Evolutionary conservation across 2,113 vertebrate genomes (phyloP), one percentile per base, ranked within the genome.

Genomic region (Vulpes lagopus): DNA sequence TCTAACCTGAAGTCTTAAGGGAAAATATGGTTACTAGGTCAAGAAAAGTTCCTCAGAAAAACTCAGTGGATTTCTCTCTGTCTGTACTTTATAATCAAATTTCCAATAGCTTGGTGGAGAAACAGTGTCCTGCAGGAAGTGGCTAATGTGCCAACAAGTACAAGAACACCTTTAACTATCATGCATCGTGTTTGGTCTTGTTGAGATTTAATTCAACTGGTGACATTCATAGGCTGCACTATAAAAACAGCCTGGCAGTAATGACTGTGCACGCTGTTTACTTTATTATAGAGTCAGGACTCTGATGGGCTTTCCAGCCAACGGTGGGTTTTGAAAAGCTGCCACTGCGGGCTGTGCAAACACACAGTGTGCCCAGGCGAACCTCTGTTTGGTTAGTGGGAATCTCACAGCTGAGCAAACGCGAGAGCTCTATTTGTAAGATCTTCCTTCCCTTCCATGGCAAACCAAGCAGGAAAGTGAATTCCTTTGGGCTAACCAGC

Each of bases 331-430:
- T 96, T 98, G 97, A 98, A 96, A 65, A 89, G 97, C 98, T 81
- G 96, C 96, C 96, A 88, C 92, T 76, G 85, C 1, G 80, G 93
- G 93, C 96, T 93, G 88, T 55, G 59, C 88, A 97, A 98, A 98
- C 0, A 0, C 30, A 27, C 64, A 64, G 25, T 89, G 76, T 27
- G 89, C 12, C 11, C 93, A 78, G 74, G 84, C 4, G 2, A 32
- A 0, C 95, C 96, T 97, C 79, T 98, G 91, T 89, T 96, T 82
- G 51, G 8, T 82, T 62, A 97, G 86, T 3, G 35, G 17, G 89
- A 95, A 92, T 89, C 59, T 89, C 84, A 91, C 96, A 98, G 95
- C 95, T 98, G 98, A 98, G 93, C 49, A 98, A 98, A 98, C 84
- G 12, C 27, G 25, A 27, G 53, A 38, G n/a, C 22, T 83, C 32